Base-by-base conservation (phyloP, 1,140 invertebrate genomes). In the Hesperophylax magnus region DNA sequence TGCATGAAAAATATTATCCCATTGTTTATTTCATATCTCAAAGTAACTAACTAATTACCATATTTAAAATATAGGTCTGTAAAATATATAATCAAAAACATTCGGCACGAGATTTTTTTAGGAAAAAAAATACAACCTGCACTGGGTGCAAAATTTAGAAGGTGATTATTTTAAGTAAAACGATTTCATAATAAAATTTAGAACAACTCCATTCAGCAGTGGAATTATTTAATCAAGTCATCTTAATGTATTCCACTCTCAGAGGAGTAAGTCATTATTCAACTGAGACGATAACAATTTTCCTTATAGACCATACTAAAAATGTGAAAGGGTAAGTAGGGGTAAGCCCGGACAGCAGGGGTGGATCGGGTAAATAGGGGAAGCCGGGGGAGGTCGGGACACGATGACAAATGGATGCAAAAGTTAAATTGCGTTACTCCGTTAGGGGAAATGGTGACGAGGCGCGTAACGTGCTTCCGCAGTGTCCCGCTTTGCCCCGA, bases 361-460 rank as follows among this genome's bases (percentile, higher is more conserved):
- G 80, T 58, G 54, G 39, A 47, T 47, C 9, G 39, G 39, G 39
- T 47, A 47, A 11, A 47, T 47, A 47, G 39, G 39, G 39, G 39
- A 47, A 47, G 39, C 39, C 39, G 76, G 72, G 67, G 52, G 47
- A 22, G 82, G 61, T n/a, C 34, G 74, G 72, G 69, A 72, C 77
- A 79, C 22, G 82, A 84, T 84, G 82, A 84, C 82, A 84, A 84
- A 84, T 84, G 82, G 82, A 84, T 84, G 82, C 82, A 84, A 84
- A 84, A 84, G 82, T 84, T 84, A 84, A 84, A 84, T 84, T 84
- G 82, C 79, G 82, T 84, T 84, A 84, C 77, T 53, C 75, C 52
- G 52, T 52, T 39, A 67, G 78, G 75, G 82, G 77, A 76, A 79
- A 77, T 79, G 82, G 82, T 84, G 82, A 84, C 82, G 82, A 84